Percentiles rank a stretch among this genome's conserved stretches.
Evolutionary conservation across 2,797 vertebrate species (phyloP).

Genomic region (Yasuhikotakia modesta): DNA sequence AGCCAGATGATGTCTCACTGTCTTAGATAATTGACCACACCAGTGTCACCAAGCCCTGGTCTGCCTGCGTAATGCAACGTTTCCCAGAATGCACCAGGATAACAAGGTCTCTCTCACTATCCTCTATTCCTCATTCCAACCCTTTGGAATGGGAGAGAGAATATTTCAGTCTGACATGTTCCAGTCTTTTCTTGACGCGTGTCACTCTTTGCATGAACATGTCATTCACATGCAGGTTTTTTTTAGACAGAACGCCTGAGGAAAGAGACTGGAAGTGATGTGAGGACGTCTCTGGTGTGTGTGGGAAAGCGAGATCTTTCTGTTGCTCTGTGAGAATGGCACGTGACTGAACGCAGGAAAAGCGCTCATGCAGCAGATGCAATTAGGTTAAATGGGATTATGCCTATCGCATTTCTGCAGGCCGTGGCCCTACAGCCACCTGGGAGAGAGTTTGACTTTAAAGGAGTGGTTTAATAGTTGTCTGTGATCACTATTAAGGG

Average conservation of each 20-base stretch:
- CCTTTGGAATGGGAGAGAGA: conserved; percentile 37
- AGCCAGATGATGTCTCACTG: conserved; percentile 37
- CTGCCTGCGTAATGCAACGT: conserved; percentile 59
- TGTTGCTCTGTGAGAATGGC: conserved; percentile 51
- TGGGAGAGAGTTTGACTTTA: conserved; percentile 61
- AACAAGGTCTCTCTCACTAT: conserved; percentile 63
- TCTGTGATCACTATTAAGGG: not conserved
- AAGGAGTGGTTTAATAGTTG: not conserved
- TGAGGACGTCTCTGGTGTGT: conserved; percentile 8
- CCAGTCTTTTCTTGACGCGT: conserved; percentile 40
- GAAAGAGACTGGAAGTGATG: conserved; percentile 39
- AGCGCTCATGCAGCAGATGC: conserved; percentile 77
- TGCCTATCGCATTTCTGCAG: conserved; percentile 83
- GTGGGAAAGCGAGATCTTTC: conserved; percentile 8
- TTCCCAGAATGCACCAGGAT: conserved; percentile 67
- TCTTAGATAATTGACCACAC: conserved; percentile 61
- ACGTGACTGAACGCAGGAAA: conserved; percentile 72
- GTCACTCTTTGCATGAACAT: conserved; percentile 33
- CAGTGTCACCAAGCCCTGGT: conserved; percentile 57
- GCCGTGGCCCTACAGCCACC: conserved; percentile 75
- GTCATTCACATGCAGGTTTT: conserved; percentile 40
- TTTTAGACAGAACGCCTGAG: conserved; percentile 54
- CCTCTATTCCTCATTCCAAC: conserved; percentile 24
- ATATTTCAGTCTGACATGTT: conserved; percentile 36
- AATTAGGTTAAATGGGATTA: conserved; percentile 86